Evolutionary conservation across 2,113 vertebrate species (phyloP), one percentile per base, ranked within the genome.

Genomic region (Recurvirostra avosetta): DNA sequence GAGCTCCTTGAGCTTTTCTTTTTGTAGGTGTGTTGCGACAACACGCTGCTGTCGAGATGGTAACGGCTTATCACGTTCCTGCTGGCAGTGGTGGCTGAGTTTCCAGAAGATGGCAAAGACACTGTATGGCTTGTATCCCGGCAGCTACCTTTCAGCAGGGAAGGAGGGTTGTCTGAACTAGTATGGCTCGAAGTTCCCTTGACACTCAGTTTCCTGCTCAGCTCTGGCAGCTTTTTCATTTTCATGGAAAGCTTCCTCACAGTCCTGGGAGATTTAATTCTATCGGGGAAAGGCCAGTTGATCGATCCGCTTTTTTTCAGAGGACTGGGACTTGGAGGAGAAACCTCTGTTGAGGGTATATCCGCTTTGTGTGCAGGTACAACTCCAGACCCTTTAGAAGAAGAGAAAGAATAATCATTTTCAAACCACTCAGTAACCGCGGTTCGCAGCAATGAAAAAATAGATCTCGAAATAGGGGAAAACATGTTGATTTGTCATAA

Each of bases 221-320:
- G 98, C 90, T 99, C 99, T 30, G 99, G 99, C 68, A 99, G 98
- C 91, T 98, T 99, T 97, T 99, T 99, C 99, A 99, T 99, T 97
- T 99, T 99, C 99, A 99, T 99, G 55, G 99, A 99, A 93, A 99
- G 99, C 95, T 99, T 99, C 89, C 99, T 98, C 76, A 99, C 99
- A 0, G 99, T 99, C 86, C 99, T 98, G 9, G 99, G 99, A 88
- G 99, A 99, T 97, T 99, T 99, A 94, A 99, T 99, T 98, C 98
- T 99, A 92, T 99, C 99, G 7, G 99, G 99, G 67, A 99, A 99
- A 90, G 99, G 99, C 99, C 99, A 99, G 97, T 98, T 99, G 96
- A 99, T 99, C 38, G 99, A 98, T 91, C 98, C 98, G 3, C 98
- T 98, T 97, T 99, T 99, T 97, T 99, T 99, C 90, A 98, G 92